A percentile compares a stretch with the other conserved stretches of the same genome.
Conservation (phyloP, 35 echinoderm and acorn worm species). For the Stichopus chloronotus region DNA sequence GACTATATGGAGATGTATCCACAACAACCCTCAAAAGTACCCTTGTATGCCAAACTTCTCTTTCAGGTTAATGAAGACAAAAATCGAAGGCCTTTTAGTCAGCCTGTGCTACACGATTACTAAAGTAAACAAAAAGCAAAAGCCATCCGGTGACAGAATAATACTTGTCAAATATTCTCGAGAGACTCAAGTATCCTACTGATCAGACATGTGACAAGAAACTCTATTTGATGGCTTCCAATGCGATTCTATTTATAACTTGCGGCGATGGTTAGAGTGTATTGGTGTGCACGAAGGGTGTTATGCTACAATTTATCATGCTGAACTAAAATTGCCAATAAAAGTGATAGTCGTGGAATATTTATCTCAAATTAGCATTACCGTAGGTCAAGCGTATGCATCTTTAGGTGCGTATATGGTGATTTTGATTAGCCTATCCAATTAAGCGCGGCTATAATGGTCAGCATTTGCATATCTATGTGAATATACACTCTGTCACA, state of each 20-base stretch:
- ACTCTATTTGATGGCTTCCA: neutral
- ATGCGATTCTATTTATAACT: neutral
- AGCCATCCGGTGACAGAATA: neutral
- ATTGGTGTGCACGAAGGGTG: neutral
- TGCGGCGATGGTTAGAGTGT: neutral
- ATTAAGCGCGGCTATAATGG: no score
- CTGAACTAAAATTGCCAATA: no score
- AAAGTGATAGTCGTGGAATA: no score
- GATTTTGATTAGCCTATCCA: no score
- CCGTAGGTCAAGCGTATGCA: no score
- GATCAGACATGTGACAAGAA: neutral
- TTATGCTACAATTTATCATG: neutral
- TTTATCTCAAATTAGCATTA: no score
- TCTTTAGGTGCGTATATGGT: no score
- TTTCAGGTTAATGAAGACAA: neutral
- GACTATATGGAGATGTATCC: neutral
- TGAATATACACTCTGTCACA: no score
- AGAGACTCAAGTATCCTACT: slow-evolving; percentile 17
- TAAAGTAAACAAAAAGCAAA: neutral
- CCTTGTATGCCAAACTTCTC: neutral
- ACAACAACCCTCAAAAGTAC: neutral
- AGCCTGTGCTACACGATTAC: neutral
- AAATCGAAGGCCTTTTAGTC: neutral
- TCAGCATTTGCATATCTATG: no score
- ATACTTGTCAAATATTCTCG: neutral